These are phyloP conservation scores for Pangasius sanitwongsei DNA, from an alignment of 2,797 vertebrate genomes.

Conservation along the genomic window DNA sequence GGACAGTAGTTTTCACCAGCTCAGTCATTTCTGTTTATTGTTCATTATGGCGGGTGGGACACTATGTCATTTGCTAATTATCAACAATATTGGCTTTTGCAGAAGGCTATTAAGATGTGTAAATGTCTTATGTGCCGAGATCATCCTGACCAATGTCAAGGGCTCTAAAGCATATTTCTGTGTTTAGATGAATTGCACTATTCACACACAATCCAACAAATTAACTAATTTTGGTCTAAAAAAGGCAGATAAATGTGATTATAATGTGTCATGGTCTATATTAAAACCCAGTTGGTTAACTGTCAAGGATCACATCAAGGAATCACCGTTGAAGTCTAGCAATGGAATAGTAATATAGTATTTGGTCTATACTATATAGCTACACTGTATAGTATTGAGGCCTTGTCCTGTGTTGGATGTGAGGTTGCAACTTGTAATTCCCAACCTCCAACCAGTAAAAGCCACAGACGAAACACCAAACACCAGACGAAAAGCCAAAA, in stretches of 20 bases:
- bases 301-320: not conserved
- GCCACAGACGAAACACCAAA: too few relatives aligned
- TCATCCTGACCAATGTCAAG: too few relatives aligned
- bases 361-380: not conserved
- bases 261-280: not conserved
- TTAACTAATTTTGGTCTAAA: not conserved
- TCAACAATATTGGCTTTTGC: not conserved
- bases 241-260: not conserved
- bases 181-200: not conserved
- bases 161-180: not conserved
- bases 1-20: conserved; percentile 23
- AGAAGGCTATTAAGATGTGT: not conserved
- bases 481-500: too few relatives aligned
- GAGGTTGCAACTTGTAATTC: not conserved
- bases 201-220: not conserved
- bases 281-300: not conserved
- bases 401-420: not conserved
- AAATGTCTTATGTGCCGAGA: not conserved
- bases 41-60: not conserved
- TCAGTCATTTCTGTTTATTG: conserved; percentile 21
- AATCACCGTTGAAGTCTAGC: not conserved
- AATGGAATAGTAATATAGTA: not conserved
- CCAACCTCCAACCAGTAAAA: not conserved
- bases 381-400: too few relatives aligned
- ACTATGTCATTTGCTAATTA: not conserved